Evolutionary conservation across 1,140 invertebrate genomes (phyloP).

Genomic region (Homarus americanus): DNA sequence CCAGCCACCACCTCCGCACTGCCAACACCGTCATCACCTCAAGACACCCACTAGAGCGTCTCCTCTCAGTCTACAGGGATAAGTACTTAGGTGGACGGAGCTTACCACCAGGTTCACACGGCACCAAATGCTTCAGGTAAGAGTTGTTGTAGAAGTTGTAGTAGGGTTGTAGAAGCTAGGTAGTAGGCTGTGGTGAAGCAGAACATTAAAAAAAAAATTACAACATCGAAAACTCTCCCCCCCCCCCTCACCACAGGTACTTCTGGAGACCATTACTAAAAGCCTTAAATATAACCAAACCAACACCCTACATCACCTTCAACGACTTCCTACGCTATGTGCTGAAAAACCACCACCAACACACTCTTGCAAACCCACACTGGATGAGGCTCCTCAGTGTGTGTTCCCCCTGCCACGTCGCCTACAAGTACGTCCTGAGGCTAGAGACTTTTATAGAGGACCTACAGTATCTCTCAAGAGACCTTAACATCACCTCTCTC

Average conservation of each 20-base stretch:
- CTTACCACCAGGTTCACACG: too few species aligned
- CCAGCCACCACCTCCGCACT: neutral
- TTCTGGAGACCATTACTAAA: neutral
- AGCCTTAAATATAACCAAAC: neutral
- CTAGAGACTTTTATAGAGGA: neutral
- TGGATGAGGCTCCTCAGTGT: neutral
- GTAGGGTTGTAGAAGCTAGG: neutral
- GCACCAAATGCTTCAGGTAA: too few species aligned
- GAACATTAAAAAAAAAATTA: neutral
- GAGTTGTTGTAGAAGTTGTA: neutral
- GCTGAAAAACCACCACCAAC: too few species aligned
- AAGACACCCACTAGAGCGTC: neutral
- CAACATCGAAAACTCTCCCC: too few species aligned
- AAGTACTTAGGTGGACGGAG: neutral
- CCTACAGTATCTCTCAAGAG: neutral
- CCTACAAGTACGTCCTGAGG: neutral
- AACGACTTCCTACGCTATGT: neutral
- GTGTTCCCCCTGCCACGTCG: neutral
- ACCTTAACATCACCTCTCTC: neutral
- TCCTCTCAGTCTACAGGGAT: neutral
- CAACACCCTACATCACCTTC: neutral
- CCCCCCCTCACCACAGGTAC: neutral
- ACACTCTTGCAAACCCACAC: neutral
- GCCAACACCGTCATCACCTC: neutral
- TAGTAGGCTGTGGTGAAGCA: neutral